These are phyloP conservation scores for Oegoconia quadripuncta DNA, from an alignment of 2,888 invertebrate species.

Conservation along the genomic window DNA sequence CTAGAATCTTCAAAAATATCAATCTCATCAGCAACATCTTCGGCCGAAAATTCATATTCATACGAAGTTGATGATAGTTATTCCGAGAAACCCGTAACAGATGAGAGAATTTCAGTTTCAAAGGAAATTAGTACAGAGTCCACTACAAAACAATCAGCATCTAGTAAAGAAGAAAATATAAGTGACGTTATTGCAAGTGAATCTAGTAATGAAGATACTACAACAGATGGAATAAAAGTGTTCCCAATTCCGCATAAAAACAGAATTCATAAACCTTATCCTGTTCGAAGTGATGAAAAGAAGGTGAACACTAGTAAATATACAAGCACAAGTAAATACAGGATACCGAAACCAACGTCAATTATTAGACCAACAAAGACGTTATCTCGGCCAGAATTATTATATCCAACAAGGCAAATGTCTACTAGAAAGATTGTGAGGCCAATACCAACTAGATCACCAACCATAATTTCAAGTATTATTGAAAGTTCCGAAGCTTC, in stretches of 20 bases:
- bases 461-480: slow-evolving; percentile 36
- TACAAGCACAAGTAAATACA: slow-evolving; percentile 45
- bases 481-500: slow-evolving; percentile 68
- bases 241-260: slow-evolving; percentile 47
- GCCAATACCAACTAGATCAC: slow-evolving; percentile 44
- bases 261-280: slow-evolving; percentile 65
- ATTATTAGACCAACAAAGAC: slow-evolving; percentile 57
- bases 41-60: slow-evolving; percentile 46
- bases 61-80: slow-evolving; percentile 40
- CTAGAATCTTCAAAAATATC: slow-evolving; percentile 35
- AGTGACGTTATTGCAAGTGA: slow-evolving; percentile 35
- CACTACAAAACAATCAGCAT: slow-evolving; percentile 24
- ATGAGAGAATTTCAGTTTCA: slow-evolving; percentile 28
- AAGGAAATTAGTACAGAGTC: slow-evolving; percentile 37
- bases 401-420: slow-evolving; percentile 53
- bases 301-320: slow-evolving; percentile 47
- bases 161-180: slow-evolving; percentile 29
- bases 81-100: slow-evolving; percentile 37
- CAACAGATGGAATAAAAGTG: slow-evolving; percentile 50
- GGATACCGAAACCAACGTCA: slow-evolving; percentile 42
- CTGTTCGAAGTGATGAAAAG: slow-evolving; percentile 48
- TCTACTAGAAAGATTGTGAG: slow-evolving; percentile 50
- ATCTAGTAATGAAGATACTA: slow-evolving; percentile 45
- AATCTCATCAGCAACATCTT: slow-evolving; percentile 30
- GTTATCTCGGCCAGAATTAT: slow-evolving; percentile 48